Base-by-base conservation (phyloP, 2,888 invertebrate species). In the Quadroppia sp. region DNA sequence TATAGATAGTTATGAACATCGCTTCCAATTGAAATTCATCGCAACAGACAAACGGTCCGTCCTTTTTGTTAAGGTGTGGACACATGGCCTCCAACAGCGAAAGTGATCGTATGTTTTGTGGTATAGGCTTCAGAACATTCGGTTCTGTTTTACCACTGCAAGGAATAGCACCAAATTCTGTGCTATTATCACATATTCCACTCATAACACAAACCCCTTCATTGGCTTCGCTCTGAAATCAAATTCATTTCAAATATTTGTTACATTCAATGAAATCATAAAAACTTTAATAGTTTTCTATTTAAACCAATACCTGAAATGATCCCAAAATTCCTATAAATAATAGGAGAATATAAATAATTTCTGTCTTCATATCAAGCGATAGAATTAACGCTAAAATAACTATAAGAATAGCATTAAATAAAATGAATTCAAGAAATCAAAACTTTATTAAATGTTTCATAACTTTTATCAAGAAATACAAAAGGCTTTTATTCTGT, bases 21-120 rank as follows among this genome's bases (percentile, higher is more conserved):
- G 23, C 25, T 56, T 56, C 56, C 56, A 56, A 56, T 56, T 56
- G 56, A 7, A 56, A 56, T 28, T 56, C 56, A 25, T 56, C 56
- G 20, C 56, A 56, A 28, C 56, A 56, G 9, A 56, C 56, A 25
- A 20, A 4, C 15, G 28, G 11, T 3, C 25, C 56, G 6, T 56
- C 25, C 13, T 20, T 20, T 7, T 28, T 20, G 25, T 56, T 6
- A 9, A 56, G 56, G 15, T 56, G 56, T 7, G 56, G 56, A 56
- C 56, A 56, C 56, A 56, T 56, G 15, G 28, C 25, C 23, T 56
- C 25, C 3, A 56, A 15, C 3, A 56, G 56, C 25, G 56, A 2
- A 3, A 56, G 23, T 7, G 25, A 56, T 7, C 28, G 23, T 9
- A 56, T 25, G 23, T 56, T 56, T 56, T 20, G 20, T 25, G 20